A percentile compares a stretch with the other conserved stretches of the same genome.
Conservation (phyloP, 2,113 vertebrate genomes). For the Tor tambroides region DNA sequence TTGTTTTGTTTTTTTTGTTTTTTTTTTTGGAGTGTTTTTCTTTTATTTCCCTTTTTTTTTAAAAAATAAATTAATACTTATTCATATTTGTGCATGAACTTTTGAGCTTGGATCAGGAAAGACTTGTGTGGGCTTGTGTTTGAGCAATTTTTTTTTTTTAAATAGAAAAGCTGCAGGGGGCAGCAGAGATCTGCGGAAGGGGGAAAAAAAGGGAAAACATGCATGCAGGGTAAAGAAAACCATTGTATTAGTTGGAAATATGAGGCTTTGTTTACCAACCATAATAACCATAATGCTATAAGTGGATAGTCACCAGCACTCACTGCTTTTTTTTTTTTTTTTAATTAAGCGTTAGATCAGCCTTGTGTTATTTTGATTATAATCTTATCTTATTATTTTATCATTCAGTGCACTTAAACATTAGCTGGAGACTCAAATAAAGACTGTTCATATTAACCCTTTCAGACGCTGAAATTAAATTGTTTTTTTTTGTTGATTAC, state of each 20-base stretch:
- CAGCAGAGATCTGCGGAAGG: constrained; percentile 47
- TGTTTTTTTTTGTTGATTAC: background rate
- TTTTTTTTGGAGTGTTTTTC: background rate
- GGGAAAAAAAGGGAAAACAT: background rate
- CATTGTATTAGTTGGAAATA: constrained; percentile 4
- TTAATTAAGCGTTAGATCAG: background rate
- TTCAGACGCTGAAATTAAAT: background rate
- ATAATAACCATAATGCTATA: background rate
- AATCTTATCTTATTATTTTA: background rate
- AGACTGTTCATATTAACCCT: background rate
- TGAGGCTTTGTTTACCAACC: background rate
- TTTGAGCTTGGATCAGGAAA: background rate
- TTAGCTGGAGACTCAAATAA: background rate
- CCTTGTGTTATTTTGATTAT: background rate
- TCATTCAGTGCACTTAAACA: background rate
- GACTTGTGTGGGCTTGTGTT: background rate
- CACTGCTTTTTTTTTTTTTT: background rate
- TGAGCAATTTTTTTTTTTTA: background rate
- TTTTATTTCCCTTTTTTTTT: background rate
- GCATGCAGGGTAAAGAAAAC: background rate
- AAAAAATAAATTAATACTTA: background rate
- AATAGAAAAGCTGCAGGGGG: constrained; percentile 55
- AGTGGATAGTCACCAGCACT: too few relatives aligned
- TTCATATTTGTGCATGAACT: background rate
- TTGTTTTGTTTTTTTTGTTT: background rate